Conservation (phyloP, 2,797 vertebrate species). For the Acrossocheilus wenchowensis region DNA sequence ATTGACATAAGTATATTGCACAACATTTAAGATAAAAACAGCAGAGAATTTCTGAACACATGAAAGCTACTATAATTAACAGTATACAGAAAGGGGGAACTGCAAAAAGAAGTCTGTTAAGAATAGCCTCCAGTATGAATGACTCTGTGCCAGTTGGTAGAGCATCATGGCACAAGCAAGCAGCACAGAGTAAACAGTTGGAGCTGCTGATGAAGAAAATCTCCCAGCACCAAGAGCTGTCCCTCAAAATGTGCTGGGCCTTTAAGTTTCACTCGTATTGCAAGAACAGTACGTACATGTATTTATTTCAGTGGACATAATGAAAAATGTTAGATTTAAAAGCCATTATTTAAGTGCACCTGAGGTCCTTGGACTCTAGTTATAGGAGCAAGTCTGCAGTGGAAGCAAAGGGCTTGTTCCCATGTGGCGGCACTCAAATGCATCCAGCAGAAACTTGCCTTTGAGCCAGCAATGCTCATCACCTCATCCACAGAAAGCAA, state of each 20-base stretch:
- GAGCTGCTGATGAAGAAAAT: background rate
- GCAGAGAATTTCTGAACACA: background rate
- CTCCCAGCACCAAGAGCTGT: background rate
- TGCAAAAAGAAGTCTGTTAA: background rate
- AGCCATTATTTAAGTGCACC: background rate
- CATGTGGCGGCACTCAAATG: conserved; percentile 16
- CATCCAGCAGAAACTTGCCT: conserved; percentile 43
- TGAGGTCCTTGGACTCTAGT: background rate
- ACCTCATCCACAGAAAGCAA: conserved; percentile 39
- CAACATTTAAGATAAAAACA: background rate
- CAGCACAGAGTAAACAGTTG: conserved; percentile 4
- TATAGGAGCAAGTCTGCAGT: background rate
- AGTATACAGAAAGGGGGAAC: background rate
- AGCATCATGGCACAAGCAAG: background rate
- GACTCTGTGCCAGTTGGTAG: conserved; percentile 2
- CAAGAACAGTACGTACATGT: background rate
- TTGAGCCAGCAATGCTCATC: conserved; percentile 45
- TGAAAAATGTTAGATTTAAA: background rate
- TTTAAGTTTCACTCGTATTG: conserved; percentile 20
- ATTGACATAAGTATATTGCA: background rate
- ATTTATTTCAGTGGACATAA: conserved; percentile 6
- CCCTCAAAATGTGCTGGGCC: background rate
- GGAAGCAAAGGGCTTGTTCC: background rate
- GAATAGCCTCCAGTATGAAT: conserved; percentile 4
- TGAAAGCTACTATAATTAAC: background rate